Percentiles rank a stretch among this genome's conserved stretches.
Conservation (phyloP, 2,797 vertebrate species). For the Pelochelys cantorii region DNA sequence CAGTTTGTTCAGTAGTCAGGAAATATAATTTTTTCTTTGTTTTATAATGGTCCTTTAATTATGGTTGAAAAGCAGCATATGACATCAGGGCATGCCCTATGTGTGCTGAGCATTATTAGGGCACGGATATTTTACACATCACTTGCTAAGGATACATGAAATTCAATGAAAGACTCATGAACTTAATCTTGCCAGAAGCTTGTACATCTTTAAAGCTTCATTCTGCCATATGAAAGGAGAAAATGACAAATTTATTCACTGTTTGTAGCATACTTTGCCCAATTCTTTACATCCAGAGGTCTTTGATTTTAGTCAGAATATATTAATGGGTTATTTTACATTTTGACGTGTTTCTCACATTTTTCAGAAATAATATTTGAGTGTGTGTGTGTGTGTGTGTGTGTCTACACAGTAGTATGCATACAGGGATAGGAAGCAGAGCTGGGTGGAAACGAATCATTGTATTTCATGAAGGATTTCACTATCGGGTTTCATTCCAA, state of each 20-base stretch:
- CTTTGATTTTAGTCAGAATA: constrained; percentile 7
- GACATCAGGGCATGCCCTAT: not conserved
- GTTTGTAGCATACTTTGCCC: not conserved
- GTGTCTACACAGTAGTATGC: not conserved
- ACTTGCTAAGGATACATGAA: constrained; percentile 7
- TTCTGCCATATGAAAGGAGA: not conserved
- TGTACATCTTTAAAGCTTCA: constrained; percentile 25
- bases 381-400: not conserved
- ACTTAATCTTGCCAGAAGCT: constrained; percentile 48
- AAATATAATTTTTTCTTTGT: not conserved
- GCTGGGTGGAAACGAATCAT: not conserved
- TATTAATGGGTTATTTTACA: not conserved
- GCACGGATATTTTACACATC: constrained; percentile 45
- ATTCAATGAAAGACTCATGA: not conserved
- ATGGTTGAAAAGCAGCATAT: constrained; percentile 18
- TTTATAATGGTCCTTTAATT: constrained; percentile 46
- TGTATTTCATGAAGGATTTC: not conserved
- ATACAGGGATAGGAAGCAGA: not conserved
- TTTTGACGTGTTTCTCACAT: not conserved
- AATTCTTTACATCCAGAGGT: constrained; percentile 31
- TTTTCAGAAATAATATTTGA: not conserved
- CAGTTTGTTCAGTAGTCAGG: constrained; percentile 5
- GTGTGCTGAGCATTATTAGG: not conserved
- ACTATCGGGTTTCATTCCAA: not conserved
- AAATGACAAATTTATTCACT: not conserved